A percentile compares a stretch with the other conserved stretches of the same genome.
phyloP scores from a whole-genome alignment of 2,888 invertebrate species.

The Norana najaformis region DNA sequence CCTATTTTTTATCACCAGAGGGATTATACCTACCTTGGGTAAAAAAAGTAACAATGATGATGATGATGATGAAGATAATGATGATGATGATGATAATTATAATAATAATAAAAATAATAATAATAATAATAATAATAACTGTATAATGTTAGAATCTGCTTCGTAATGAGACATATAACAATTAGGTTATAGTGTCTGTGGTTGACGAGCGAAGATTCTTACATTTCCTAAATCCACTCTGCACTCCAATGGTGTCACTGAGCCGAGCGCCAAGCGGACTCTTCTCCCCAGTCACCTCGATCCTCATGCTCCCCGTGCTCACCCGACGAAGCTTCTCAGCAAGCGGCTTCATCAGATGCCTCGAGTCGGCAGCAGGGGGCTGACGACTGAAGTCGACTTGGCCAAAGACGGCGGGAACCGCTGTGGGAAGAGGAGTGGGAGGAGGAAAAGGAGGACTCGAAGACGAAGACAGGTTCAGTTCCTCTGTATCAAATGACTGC shows the following conservation, averaged over 20 bases:
- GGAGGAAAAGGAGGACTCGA: not conserved
- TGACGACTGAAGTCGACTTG: slow-evolving; percentile 52
- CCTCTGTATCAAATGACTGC: slow-evolving; percentile 43
- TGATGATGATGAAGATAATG: too few relatives aligned
- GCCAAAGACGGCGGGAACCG: slow-evolving; percentile 35
- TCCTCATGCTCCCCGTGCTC: slow-evolving; percentile 77
- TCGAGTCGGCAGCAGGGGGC: slow-evolving; percentile 50
- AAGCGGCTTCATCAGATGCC: slow-evolving; percentile 56
- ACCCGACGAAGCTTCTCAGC: slow-evolving; percentile 69
- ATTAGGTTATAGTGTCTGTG: too few relatives aligned
- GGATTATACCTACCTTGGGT: too few relatives aligned
- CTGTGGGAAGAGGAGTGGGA: not conserved
- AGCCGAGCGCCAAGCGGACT: slow-evolving; percentile 23
- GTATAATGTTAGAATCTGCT: too few relatives aligned
- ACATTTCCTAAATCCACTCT: slow-evolving; percentile 29
- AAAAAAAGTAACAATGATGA: too few relatives aligned
- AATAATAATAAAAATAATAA: too few relatives aligned
- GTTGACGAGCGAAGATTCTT: not conserved
- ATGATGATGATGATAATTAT: too few relatives aligned
- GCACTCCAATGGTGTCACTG: slow-evolving; percentile 16
- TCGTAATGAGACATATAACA: too few relatives aligned
- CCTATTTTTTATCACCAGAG: too few relatives aligned
- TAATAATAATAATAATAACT: too few relatives aligned
- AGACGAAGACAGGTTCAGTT: slow-evolving; percentile 15
- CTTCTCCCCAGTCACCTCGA: slow-evolving; percentile 51